Percentiles rank a stretch among this genome's conserved stretches.
Conservation (phyloP, 2,113 vertebrate genomes). For the Ptyas mucosa region DNA sequence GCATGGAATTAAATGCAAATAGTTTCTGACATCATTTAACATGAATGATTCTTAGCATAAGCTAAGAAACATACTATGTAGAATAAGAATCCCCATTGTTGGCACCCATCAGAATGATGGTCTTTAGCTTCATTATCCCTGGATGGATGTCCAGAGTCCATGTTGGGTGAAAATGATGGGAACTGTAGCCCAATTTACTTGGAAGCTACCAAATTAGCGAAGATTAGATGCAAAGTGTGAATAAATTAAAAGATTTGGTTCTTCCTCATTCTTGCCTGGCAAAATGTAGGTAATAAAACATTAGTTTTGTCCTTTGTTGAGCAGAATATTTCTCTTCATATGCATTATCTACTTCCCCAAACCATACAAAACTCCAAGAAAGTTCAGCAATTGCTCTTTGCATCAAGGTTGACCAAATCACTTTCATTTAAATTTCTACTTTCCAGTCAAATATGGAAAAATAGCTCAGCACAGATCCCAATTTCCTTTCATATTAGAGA, state of each 20-base stretch:
- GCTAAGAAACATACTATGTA: too few relatives aligned
- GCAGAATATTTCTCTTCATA: background rate
- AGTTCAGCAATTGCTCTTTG: background rate
- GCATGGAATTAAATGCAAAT: background rate
- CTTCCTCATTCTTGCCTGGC: background rate
- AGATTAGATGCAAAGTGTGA: background rate
- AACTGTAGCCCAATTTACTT: background rate
- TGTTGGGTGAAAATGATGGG: background rate
- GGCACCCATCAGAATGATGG: background rate
- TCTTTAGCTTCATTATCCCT: background rate
- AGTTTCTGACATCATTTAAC: background rate
- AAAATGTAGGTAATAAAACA: background rate
- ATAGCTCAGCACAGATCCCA: conserved; percentile 4
- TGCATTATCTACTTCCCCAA: background rate
- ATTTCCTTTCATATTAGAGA: background rate
- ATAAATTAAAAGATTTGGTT: background rate
- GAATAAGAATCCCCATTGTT: background rate
- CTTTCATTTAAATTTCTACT: background rate
- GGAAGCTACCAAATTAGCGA: background rate
- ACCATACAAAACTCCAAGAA: background rate
- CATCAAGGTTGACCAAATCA: background rate
- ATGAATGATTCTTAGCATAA: background rate
- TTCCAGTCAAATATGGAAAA: background rate
- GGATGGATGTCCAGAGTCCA: background rate
- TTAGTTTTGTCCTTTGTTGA: background rate